phyloP scores from a whole-genome alignment of 2,888 invertebrate species.

The Melanophora roralis region DNA sequence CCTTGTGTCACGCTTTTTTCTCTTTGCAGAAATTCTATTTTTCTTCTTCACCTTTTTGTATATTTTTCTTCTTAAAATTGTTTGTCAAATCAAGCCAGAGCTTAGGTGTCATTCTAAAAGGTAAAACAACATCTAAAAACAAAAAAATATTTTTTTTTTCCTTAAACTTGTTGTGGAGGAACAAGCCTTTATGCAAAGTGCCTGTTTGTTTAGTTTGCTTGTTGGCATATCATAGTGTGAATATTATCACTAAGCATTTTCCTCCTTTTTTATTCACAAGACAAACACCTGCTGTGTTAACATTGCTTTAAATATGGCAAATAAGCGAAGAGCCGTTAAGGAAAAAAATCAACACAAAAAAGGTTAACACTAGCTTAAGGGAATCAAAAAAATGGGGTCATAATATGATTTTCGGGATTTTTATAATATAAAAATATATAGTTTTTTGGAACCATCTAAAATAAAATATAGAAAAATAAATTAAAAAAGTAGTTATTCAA shows the following conservation, averaged over 20 bases:
- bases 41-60: conserved; percentile 9
- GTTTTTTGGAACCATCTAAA: conserved; percentile 21
- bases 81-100: conserved; percentile 54
- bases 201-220: not conserved
- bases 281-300: conserved; percentile 58
- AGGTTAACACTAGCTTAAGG: conserved; percentile 12
- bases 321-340: conserved; percentile 22
- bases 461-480: not conserved
- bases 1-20: conserved; percentile 56
- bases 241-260: conserved; percentile 54
- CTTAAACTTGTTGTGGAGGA: conserved; percentile 1
- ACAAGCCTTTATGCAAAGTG: conserved; percentile 30
- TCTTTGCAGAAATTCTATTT: conserved; percentile 46
- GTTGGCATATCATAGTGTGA: conserved; percentile 56
- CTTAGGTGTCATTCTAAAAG: conserved; percentile 50
- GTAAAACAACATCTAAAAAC: not conserved
- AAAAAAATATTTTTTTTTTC: not conserved
- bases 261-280: not conserved
- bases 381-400: conserved; percentile 13
- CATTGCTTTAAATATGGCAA: conserved; percentile 55
- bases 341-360: conserved; percentile 13
- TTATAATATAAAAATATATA: conserved; percentile 45
- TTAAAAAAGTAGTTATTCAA: not conserved
- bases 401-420: not conserved
- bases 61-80: conserved; percentile 22